A percentile compares a stretch with the other conserved stretches of the same genome.
These are phyloP conservation scores for Tenualosa ilisha DNA, from an alignment of 2,797 vertebrate genomes.

Conservation along the genomic window DNA sequence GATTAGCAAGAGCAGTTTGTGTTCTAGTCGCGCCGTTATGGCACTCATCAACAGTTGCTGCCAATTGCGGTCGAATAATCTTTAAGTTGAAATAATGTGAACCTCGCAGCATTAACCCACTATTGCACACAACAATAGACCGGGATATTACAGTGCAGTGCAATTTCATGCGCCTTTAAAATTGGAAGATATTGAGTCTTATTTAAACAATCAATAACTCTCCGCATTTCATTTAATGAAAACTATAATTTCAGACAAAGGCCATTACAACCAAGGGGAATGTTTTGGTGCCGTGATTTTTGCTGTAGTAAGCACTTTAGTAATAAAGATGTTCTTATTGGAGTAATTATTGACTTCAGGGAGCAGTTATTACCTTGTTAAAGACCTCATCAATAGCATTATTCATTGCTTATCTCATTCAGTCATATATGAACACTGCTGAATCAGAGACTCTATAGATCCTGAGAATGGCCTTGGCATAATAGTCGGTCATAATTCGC, in stretches of 20 bases:
- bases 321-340: conserved; percentile 80
- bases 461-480: conserved; percentile 64
- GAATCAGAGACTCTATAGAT: conserved; percentile 73
- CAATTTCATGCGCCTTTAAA: conserved; percentile 75
- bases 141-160: conserved; percentile 73
- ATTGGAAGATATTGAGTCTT: conserved; percentile 78
- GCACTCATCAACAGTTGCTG: conserved; percentile 70
- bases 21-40: conserved; percentile 32
- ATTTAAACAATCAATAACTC: conserved; percentile 82
- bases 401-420: conserved; percentile 79
- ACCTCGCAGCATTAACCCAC: conserved; percentile 71
- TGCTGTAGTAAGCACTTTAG: conserved; percentile 75
- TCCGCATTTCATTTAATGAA: conserved; percentile 82
- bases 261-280: conserved; percentile 76
- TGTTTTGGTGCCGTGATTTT: conserved; percentile 76
- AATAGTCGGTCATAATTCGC: conserved; percentile 65
- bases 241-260: conserved; percentile 80
- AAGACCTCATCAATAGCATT: conserved; percentile 80
- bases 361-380: conserved; percentile 78
- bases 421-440: conserved; percentile 71
- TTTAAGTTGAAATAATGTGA: conserved; percentile 61
- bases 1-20: conserved; percentile 11
- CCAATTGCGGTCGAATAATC: conserved; percentile 73
- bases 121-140: conserved; percentile 64
- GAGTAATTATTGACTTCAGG: conserved; percentile 81